These are phyloP conservation scores for Rhyacophila brunnea DNA, from an alignment of 1,140 invertebrate species.

Conservation along the genomic window DNA sequence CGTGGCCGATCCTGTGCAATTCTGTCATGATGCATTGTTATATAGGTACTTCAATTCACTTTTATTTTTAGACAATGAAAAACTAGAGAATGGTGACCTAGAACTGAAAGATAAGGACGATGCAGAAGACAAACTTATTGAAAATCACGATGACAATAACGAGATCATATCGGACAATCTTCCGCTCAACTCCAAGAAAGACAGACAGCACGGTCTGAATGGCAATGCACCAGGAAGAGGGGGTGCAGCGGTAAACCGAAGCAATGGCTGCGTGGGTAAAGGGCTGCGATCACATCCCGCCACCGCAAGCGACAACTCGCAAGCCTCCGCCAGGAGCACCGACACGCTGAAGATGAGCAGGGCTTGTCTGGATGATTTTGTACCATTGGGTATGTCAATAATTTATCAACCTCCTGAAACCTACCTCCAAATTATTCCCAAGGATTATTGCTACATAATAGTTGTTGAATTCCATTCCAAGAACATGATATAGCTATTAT, in stretches of 20 bases:
- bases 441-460: no score
- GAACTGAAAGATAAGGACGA: constrained; percentile 31
- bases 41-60: no score
- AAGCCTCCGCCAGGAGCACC: constrained; percentile 65
- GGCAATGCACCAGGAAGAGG: not conserved
- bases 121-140: constrained; percentile 23
- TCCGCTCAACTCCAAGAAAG: no score
- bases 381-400: constrained; percentile 61
- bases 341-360: constrained; percentile 56
- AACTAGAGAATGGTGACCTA: constrained; percentile 31
- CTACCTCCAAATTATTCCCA: no score
- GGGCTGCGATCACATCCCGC: constrained; percentile 44
- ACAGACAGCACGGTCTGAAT: not conserved
- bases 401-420: no score
- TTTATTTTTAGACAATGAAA: constrained; percentile 25
- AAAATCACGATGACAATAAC: not conserved
- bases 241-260: not conserved
- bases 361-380: constrained; percentile 73
- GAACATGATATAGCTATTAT: no score
- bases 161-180: no score
- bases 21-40: no score
- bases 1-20: no score
- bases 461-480: no score
- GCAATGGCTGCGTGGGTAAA: constrained; percentile 42
- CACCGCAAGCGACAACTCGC: constrained; percentile 77